Percentiles rank a stretch among this genome's conserved stretches.
These are phyloP conservation scores for Neoaliturus tenellus DNA, from an alignment of 2,888 invertebrate species.

Conservation along the genomic window DNA sequence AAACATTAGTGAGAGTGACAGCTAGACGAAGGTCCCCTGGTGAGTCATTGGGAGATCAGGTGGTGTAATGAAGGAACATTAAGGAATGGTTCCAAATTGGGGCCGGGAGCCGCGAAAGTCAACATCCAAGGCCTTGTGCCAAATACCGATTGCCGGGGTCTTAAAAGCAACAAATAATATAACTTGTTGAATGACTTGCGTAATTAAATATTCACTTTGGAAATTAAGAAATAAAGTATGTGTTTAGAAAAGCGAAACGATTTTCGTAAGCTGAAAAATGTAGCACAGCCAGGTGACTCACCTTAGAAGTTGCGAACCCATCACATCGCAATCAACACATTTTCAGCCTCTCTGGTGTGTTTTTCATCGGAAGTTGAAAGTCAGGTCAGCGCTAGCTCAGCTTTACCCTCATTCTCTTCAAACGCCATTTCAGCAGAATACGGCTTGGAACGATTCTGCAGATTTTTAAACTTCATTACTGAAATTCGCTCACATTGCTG, in stretches of 20 bases:
- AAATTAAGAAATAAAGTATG: too few species aligned
- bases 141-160: background rate
- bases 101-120: conserved; percentile 25
- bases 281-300: background rate
- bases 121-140: conserved; percentile 40
- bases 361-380: background rate
- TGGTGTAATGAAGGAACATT: background rate
- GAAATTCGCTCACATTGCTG: too few species aligned
- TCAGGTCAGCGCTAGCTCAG: background rate
- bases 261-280: too few species aligned
- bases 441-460: background rate
- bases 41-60: background rate
- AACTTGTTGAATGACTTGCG: too few species aligned
- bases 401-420: background rate
- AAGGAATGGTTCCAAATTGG: conserved; percentile 22
- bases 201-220: too few species aligned
- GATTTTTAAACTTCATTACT: background rate
- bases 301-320: background rate
- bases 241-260: too few species aligned
- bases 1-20: background rate
- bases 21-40: background rate
- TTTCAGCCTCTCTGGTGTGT: background rate
- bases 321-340: background rate
- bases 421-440: background rate
- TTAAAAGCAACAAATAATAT: too few species aligned